A percentile compares a stretch with the other conserved stretches of the same genome.
These are phyloP conservation scores for Drosophila pruinosa DNA, from an alignment of 1,140 invertebrate genomes.

Conservation along the genomic window DNA sequence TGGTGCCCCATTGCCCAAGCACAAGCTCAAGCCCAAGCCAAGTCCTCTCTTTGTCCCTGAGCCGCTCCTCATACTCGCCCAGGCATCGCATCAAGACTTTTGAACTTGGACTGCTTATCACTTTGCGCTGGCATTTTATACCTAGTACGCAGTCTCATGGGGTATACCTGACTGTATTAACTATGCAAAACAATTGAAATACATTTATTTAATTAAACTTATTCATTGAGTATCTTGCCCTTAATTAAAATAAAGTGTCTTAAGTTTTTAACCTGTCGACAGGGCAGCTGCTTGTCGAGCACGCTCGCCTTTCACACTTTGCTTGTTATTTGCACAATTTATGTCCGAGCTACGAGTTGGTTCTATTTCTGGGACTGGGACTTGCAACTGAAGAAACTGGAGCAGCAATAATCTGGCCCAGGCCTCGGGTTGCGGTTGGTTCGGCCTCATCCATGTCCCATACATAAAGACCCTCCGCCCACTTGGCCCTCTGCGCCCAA, in stretches of 20 bases:
- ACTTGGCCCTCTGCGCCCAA: background rate
- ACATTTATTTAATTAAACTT: too few species aligned
- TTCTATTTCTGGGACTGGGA: background rate
- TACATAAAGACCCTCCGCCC: too few species aligned
- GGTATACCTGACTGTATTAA: background rate
- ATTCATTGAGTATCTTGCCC: too few species aligned
- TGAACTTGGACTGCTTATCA: slow-evolving; percentile 50
- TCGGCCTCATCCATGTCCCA: background rate
- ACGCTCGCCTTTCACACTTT: background rate
- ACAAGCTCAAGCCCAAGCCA: background rate
- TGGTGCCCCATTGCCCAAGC: slow-evolving; percentile 7
- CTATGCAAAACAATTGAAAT: too few species aligned
- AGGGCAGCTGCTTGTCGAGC: background rate
- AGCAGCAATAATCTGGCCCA: background rate
- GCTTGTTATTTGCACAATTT: slow-evolving; percentile 24
- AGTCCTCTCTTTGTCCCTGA: background rate
- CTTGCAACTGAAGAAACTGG: slow-evolving; percentile 5
- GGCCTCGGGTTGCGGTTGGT: slow-evolving; percentile 25
- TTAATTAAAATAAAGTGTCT: too few species aligned
- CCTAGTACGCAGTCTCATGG: background rate
- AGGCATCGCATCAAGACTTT: slow-evolving; percentile 38
- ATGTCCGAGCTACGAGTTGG: background rate
- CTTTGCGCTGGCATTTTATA: slow-evolving; percentile 5
- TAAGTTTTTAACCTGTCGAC: background rate
- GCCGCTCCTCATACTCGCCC: background rate